Base-by-base conservation (phyloP, 2,797 vertebrate genomes). In the Semotilus atromaculatus region DNA sequence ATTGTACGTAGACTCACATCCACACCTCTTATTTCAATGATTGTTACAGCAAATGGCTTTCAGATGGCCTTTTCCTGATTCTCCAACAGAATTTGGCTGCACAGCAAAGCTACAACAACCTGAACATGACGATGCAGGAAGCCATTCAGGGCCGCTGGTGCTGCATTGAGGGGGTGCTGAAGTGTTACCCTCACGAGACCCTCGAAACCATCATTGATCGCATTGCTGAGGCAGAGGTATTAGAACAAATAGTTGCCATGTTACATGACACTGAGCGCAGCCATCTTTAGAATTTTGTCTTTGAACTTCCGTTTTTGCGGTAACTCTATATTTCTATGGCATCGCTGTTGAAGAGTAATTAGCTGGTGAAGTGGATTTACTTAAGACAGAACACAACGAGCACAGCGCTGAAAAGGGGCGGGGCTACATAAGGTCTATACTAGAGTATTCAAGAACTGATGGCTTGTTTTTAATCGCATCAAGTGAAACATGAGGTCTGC, bases 41-140 rank as follows among this genome's bases (percentile, higher is more conserved):
- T 23, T 71, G 40, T 76, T 77, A 21, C 16, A 40, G 16, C 31
- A 55, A 62, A 74, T 13, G 1, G 48, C 53, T 82, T 67, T 71
- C 23, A 40, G 9, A 53, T 38, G 9, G 31, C 31, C 3, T 31
- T 31, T 29, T 29, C 16, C 21, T 55, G 95, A 16, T 60, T 4
- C n/a, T 7, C 29, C 5, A 83, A 8, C 86, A 99, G 98, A 98
- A 99, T 78, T 92, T 99, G 64, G 98, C 98, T 4, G 98, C 98
- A 36, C 97, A 98, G 93, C 96, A 99, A 89, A 96, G 93, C 86
- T 99, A 99, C 93, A 99, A 99, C 91, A 96, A 98, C 89, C 92
- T 99, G 87, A 96, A 98, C 90, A 96, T 99, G 90, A 98, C 95
- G 0, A 97, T 99, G 94, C 90, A 86, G 21, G 97, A 99, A 79